Evolutionary conservation across 2,113 vertebrate genomes (phyloP).

Genomic region (Astur gentilis): DNA sequence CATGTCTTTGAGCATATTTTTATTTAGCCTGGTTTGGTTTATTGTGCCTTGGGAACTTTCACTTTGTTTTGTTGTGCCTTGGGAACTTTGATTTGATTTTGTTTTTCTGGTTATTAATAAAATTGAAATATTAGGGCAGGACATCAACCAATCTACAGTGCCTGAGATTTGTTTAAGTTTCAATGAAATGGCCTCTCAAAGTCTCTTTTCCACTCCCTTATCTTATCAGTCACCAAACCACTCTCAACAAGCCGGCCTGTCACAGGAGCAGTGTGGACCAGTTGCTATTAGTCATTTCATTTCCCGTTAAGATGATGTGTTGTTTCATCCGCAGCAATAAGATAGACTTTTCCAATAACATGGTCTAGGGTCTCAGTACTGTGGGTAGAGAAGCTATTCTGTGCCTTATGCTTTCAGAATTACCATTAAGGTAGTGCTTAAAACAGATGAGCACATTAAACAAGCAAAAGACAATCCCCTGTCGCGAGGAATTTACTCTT

Average conservation of each 20-base stretch:
- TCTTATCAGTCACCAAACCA: not conserved
- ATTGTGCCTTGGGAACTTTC: conserved; percentile 35
- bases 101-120: conserved; percentile 14
- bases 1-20: conserved; percentile 27
- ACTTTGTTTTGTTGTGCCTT: conserved; percentile 23
- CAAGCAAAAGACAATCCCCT: not conserved
- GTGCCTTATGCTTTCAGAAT: not conserved
- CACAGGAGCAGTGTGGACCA: not conserved
- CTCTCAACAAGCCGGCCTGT: conserved; percentile 2
- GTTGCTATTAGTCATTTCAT: conserved; percentile 13
- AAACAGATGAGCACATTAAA: not conserved
- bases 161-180: not conserved
- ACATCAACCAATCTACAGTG: not conserved
- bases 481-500: not conserved
- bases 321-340: not conserved
- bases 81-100: conserved; percentile 39
- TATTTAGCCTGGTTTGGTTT: conserved; percentile 8
- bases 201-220: not conserved
- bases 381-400: not conserved
- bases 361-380: not conserved
- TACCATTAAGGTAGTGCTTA: not conserved
- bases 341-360: not conserved
- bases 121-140: conserved; percentile 5
- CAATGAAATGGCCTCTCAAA: not conserved
- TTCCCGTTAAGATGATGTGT: not conserved